Percentiles rank a stretch among this genome's conserved stretches.
phyloP scores from a whole-genome alignment of 2,888 invertebrate species.

The Syritta pipiens region DNA sequence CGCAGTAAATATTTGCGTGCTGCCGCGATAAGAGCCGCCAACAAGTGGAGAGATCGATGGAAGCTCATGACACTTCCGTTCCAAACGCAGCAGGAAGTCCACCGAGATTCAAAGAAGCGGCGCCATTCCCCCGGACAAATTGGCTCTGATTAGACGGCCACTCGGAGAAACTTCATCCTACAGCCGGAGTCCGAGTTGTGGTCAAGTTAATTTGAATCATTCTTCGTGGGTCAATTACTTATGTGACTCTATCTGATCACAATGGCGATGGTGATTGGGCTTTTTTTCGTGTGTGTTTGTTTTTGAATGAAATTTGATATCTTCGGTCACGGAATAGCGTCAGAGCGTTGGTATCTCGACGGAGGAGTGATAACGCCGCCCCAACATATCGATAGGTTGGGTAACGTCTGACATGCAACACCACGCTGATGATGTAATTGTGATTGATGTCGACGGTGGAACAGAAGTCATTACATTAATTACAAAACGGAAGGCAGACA shows the following conservation, averaged over 20 bases:
- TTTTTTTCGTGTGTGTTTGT: slow-evolving; percentile 1
- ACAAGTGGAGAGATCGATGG: not conserved
- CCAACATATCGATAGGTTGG: too few relatives aligned
- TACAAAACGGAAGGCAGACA: slow-evolving; percentile 6
- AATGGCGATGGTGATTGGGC: too few relatives aligned
- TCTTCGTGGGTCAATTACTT: slow-evolving; percentile 58
- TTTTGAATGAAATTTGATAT: slow-evolving; percentile 51
- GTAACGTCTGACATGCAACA: slow-evolving; percentile 55
- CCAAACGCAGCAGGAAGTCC: slow-evolving; percentile 46
- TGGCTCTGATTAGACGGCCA: slow-evolving; percentile 55
- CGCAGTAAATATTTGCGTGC: slow-evolving; percentile 1
- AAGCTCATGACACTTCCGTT: not conserved
- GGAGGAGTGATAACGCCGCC: slow-evolving; percentile 9
- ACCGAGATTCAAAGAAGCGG: slow-evolving; percentile 5
- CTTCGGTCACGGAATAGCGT: slow-evolving; percentile 60
- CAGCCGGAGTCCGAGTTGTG: slow-evolving; percentile 1
- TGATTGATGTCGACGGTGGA: slow-evolving; percentile 57
- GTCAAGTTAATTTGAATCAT: slow-evolving; percentile 59
- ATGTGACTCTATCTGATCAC: slow-evolving; percentile 34
- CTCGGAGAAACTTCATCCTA: not conserved
- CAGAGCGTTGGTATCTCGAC: not conserved
- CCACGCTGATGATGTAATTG: slow-evolving; percentile 64
- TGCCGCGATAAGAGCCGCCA: not conserved
- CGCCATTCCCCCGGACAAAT: slow-evolving; percentile 33
- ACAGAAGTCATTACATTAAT: slow-evolving; percentile 60